Evolutionary conservation across 2,797 vertebrate species (phyloP).

Genomic region (Hydrolagus colliei): DNA sequence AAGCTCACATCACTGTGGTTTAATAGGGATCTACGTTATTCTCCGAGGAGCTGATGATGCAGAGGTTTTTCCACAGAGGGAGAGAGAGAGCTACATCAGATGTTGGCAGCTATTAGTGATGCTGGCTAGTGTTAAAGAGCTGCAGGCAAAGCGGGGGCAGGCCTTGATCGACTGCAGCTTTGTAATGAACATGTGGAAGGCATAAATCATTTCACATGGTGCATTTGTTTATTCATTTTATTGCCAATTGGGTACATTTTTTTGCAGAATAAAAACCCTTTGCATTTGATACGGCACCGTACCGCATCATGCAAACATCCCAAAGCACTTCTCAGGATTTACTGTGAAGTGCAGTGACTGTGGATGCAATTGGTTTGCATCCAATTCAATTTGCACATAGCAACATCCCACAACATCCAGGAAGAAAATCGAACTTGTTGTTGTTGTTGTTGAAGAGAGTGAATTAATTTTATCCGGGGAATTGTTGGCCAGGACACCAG

Average conservation of each 20-base stretch:
- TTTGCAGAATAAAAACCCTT: background rate
- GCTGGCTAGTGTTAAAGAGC: background rate
- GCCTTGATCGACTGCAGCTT: background rate
- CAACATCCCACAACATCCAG: too few relatives aligned
- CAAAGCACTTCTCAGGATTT: too few relatives aligned
- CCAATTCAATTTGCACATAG: too few relatives aligned
- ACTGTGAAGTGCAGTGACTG: too few relatives aligned
- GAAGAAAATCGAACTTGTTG: too few relatives aligned
- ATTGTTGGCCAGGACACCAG: too few relatives aligned
- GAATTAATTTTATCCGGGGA: too few relatives aligned
- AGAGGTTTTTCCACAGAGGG: too few relatives aligned
- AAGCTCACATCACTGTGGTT: slow-evolving; percentile 21
- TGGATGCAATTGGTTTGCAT: too few relatives aligned
- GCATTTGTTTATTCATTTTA: background rate
- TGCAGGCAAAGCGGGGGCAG: background rate
- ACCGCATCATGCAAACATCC: too few relatives aligned
- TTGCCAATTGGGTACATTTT: background rate
- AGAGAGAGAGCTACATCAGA: background rate
- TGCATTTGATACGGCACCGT: background rate
- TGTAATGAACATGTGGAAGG: background rate
- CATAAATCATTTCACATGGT: background rate
- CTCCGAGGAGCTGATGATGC: slow-evolving; percentile 26
- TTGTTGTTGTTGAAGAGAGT: too few relatives aligned
- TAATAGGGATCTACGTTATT: slow-evolving; percentile 37
- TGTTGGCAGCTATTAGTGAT: background rate